Percentiles rank a stretch among this genome's conserved stretches.
Conservation (phyloP, 1,140 invertebrate genomes). For the Hylaeus volcanicus region DNA sequence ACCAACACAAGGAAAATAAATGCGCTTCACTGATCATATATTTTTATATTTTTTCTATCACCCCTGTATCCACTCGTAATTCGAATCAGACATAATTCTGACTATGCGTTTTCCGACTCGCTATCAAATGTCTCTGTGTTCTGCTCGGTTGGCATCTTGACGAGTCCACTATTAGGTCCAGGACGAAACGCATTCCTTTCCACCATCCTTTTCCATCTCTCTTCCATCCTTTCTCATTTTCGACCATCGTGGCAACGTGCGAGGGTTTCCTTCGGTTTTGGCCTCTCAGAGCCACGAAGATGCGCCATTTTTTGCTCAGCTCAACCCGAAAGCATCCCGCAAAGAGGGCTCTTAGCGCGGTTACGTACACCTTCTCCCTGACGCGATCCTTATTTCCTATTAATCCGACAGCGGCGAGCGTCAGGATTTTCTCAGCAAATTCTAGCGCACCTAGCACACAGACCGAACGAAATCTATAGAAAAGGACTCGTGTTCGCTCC, state of each 20-base stretch:
- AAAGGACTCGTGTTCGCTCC: too few relatives aligned
- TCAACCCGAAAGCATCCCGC: conserved; percentile 64
- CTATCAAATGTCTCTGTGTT: too few relatives aligned
- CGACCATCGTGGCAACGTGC: neutral
- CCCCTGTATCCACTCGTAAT: too few relatives aligned
- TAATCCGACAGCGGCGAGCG: conserved; percentile 40
- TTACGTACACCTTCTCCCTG: neutral
- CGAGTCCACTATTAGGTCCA: too few relatives aligned
- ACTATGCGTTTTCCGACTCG: too few relatives aligned
- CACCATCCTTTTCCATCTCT: too few relatives aligned
- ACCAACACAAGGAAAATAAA: too few relatives aligned
- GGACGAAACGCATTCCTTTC: neutral
- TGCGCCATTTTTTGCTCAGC: conserved; percentile 71
- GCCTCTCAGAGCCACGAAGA: conserved; percentile 49
- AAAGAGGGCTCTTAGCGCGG: conserved; percentile 47
- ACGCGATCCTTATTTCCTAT: conserved; percentile 62
- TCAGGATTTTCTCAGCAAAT: neutral
- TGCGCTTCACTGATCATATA: too few relatives aligned
- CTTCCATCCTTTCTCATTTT: too few relatives aligned
- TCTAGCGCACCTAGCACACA: neutral
- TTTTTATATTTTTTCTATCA: too few relatives aligned
- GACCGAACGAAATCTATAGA: neutral
- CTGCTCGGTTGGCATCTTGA: too few relatives aligned
- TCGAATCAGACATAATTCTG: too few relatives aligned
- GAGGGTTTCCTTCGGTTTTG: conserved; percentile 38